These are phyloP conservation scores for Camelus dromedarius DNA, from an alignment of 2,113 vertebrate genomes.

Conservation along the genomic window DNA sequence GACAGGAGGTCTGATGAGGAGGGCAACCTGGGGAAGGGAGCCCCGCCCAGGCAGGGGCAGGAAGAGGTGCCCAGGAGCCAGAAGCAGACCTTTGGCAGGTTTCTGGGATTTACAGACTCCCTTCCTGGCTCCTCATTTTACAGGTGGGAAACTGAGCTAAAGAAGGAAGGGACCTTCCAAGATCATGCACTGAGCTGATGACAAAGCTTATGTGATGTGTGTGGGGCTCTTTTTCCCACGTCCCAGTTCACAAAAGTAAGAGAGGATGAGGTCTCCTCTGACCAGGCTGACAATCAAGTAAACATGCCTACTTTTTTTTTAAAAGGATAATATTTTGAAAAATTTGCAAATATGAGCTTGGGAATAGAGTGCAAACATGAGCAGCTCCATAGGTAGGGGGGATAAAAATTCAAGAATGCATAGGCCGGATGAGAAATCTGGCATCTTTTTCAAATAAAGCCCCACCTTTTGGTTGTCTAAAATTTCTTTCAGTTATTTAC, in stretches of 20 bases:
- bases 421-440: not conserved
- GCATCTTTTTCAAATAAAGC: not conserved
- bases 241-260: not conserved
- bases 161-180: not conserved
- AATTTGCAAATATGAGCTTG: not conserved
- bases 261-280: not conserved
- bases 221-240: not conserved
- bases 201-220: not conserved
- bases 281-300: not conserved
- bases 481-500: conserved; percentile 32
- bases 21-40: not conserved
- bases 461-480: not conserved
- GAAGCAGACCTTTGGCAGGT: accelerated
- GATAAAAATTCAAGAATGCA: not conserved
- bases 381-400: not conserved
- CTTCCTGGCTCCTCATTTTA: not conserved
- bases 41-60: accelerated
- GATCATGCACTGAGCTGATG: accelerated
- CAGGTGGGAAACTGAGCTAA: not conserved
- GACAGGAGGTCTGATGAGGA: not conserved
- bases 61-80: not conserved
- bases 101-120: not conserved
- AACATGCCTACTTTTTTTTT: not conserved
- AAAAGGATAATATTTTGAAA: not conserved
- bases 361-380: too few species aligned